Percentiles rank a stretch among this genome's conserved stretches.
Conservation (phyloP, 2,888 invertebrate species). For the Pachymerium ferrugineum region DNA sequence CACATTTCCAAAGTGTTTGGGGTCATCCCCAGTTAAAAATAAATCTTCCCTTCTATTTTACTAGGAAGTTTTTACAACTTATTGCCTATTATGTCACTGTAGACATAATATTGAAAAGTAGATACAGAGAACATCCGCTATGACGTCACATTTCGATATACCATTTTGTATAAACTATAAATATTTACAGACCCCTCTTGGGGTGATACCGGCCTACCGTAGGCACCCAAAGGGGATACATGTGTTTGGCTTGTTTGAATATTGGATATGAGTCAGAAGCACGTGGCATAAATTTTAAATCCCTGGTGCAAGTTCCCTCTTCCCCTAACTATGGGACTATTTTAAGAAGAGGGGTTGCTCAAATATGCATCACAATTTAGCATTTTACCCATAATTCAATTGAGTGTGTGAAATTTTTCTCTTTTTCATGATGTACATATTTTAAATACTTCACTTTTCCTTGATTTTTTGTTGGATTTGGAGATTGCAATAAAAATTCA, state of each 20-base stretch:
- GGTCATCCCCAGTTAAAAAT: constrained; percentile 13
- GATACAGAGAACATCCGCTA: no score
- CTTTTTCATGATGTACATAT: no score
- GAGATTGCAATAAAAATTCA: no score
- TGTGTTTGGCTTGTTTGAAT: neutral
- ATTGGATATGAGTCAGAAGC: neutral
- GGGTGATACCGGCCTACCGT: no score
- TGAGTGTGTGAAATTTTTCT: neutral
- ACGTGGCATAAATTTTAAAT: neutral
- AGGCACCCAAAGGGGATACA: no score
- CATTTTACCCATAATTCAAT: neutral
- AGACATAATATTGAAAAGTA: constrained; percentile 1
- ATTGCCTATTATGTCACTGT: neutral
- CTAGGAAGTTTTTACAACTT: neutral
- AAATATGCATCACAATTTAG: neutral
- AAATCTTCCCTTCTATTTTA: neutral
- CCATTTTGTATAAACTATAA: neutral
- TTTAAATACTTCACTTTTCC: no score
- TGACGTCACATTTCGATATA: no score
- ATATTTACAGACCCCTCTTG: neutral
- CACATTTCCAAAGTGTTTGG: neutral
- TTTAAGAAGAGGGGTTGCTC: constrained; percentile 9
- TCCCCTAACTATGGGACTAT: neutral
- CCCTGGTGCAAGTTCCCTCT: neutral
- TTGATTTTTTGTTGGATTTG: no score